Base-by-base conservation (phyloP, 2,888 invertebrate genomes). In the Diarsia rubi region DNA sequence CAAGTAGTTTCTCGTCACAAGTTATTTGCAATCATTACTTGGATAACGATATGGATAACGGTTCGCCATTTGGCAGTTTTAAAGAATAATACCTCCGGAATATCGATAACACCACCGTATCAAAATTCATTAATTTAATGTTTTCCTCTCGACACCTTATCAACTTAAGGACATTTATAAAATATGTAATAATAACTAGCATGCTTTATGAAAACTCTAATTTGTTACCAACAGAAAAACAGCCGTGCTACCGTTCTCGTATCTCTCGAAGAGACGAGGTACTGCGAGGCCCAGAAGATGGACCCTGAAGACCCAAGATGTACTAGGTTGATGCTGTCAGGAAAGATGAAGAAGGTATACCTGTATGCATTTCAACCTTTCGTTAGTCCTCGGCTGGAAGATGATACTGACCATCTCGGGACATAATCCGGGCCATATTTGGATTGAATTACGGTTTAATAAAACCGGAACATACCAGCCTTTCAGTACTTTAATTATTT, bases 281-380 rank as follows among this genome's bases (percentile, higher is more conserved):
- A 97, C 91, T 98, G 98, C 86, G 95, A 96, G 76, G 90, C 91
- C 12, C 94, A 97, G 82, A 91, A 96, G 66, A 97, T 96, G 87
- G 98, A 98, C 91, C 97, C 98, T 0, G 98, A 98, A 94, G 98
- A 98, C 92, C 98, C 98, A 0, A 95, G 98, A 60, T 98, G 98
- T 94, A 98, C 98, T 5, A 97, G 98, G 86, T 96, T 98, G 6
- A 97, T 98, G 89, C 94, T 98, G 2, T 97, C 97, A 24, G 98
- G 98, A 65, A 97, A 95, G 90, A 97, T 98, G 90, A 94, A 97
- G 88, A 96, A 97, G 96, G 98, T 98, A 91, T n/a, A n/a, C n/a
- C n/a, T 85, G 91, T 66, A 69, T 19, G 0, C 8, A 49, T 47
- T 14, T 27, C 14, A 37, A 1, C 0, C 16, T 24, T 27, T 49